A percentile compares a stretch with the other conserved stretches of the same genome.
Conservation (phyloP, 2,797 vertebrate species). For the Gymnothorax javanicus region DNA sequence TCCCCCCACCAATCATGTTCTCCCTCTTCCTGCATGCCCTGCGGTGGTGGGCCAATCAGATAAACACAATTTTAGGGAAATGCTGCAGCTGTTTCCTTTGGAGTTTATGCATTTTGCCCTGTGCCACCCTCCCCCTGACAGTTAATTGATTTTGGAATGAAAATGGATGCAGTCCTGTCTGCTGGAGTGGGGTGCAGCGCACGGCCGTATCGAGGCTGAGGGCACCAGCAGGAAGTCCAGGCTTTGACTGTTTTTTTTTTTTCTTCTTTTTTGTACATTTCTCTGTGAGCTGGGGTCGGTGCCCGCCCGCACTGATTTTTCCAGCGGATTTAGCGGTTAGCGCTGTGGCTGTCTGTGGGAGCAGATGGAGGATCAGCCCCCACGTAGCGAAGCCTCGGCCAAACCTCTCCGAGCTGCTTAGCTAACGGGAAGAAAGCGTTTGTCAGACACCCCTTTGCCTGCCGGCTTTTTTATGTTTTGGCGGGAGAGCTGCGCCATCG, state of each 20-base stretch:
- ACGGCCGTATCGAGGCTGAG: not conserved
- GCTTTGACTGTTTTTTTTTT: not conserved
- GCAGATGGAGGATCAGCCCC: constrained; percentile 52
- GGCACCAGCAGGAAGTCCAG: not conserved
- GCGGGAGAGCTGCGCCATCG: not conserved
- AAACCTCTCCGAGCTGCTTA: constrained; percentile 30
- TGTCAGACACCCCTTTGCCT: not conserved
- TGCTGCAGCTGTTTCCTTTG: constrained; percentile 73
- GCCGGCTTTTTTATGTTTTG: not conserved
- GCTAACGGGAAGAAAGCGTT: not conserved
- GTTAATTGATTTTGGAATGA: constrained; percentile 63
- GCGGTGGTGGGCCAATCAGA: constrained; percentile 75
- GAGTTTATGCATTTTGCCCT: constrained; percentile 66
- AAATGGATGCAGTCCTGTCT: constrained; percentile 41
- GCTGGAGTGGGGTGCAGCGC: constrained; percentile 3
- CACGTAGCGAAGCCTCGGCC: constrained; percentile 39
- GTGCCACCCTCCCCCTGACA: constrained; percentile 49
- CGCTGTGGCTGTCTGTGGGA: constrained; percentile 51
- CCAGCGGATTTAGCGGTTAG: constrained; percentile 34
- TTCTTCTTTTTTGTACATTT: constrained; percentile 33
- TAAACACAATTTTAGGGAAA: constrained; percentile 75
- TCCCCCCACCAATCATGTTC: constrained; percentile 38
- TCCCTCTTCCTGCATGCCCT: constrained; percentile 68
- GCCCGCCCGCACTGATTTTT: constrained; percentile 30
- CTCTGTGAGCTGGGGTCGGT: constrained; percentile 36